Evolutionary conservation across 2,797 vertebrate genomes (phyloP).

Genomic region (Chloroceryle inda): DNA sequence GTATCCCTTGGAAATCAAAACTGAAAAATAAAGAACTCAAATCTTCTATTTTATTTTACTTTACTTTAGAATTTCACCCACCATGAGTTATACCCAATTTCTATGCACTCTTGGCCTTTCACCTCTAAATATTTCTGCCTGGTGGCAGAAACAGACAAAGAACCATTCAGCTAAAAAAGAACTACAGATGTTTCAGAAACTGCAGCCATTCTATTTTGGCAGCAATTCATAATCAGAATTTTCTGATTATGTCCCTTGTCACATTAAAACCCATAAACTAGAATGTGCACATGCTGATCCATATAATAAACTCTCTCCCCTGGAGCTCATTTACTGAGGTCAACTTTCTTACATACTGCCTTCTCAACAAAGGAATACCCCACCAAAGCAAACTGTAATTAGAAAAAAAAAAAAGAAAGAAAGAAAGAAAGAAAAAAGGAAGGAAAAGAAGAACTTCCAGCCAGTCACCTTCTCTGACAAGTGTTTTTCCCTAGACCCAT

Average conservation of each 20-base stretch:
- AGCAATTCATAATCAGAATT: conserved; percentile 61
- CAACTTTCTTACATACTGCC: conserved; percentile 35
- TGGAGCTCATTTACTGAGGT: conserved; percentile 65
- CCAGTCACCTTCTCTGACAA: not conserved
- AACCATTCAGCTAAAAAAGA: conserved; percentile 52
- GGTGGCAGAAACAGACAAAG: conserved; percentile 44
- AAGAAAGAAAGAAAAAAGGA: accelerated
- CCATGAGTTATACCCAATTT: not conserved
- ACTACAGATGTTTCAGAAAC: conserved; percentile 63
- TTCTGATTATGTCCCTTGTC: conserved; percentile 52
- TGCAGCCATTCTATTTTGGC: conserved; percentile 61
- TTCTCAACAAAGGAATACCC: conserved; percentile 22
- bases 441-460: not conserved
- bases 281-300: conserved; percentile 57
- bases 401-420: not conserved
- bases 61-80: not conserved
- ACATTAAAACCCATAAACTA: conserved; percentile 61
- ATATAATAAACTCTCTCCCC: conserved; percentile 60
- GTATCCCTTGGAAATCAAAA: conserved; percentile 1
- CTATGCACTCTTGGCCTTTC: not conserved
- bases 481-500: not conserved
- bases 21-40: not conserved
- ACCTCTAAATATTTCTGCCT: conserved; percentile 47
- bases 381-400: conserved; percentile 42
- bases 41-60: not conserved